These are phyloP conservation scores for Fragum whitleyi DNA, from an alignment of 2,888 invertebrate species.

Conservation along the genomic window DNA sequence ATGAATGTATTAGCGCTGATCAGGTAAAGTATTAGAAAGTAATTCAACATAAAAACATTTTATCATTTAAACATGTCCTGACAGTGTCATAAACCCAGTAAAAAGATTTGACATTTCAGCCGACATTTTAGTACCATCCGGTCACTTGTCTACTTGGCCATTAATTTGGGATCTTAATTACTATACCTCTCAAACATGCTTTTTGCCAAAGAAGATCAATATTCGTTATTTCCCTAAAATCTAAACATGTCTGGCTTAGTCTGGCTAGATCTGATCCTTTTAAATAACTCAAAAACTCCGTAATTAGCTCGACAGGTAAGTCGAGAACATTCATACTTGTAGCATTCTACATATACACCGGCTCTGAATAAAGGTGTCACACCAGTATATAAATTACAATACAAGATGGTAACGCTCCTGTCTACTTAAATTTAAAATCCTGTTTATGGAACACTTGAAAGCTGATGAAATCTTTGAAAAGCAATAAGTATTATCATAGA, in stretches of 20 bases:
- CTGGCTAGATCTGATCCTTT: slow-evolving; percentile 38
- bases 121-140: slow-evolving; percentile 19
- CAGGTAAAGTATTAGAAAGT: too few relatives aligned
- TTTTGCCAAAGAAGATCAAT: slow-evolving; percentile 48
- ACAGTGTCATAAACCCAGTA: too few relatives aligned
- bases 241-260: slow-evolving; percentile 42
- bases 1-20: too few relatives aligned
- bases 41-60: too few relatives aligned
- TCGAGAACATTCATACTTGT: slow-evolving; percentile 51
- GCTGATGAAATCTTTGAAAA: too few relatives aligned
- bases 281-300: slow-evolving; percentile 46
- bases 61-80: too few relatives aligned
- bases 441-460: too few relatives aligned
- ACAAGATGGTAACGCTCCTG: not conserved
- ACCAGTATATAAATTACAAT: not conserved
- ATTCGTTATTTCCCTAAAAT: slow-evolving; percentile 29
- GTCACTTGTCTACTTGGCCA: not conserved
- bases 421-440: too few relatives aligned
- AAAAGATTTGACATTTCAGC: too few relatives aligned
- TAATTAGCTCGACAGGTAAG: slow-evolving; percentile 50
- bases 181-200: slow-evolving; percentile 39
- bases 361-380: not conserved
- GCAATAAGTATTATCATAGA: too few relatives aligned
- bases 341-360: slow-evolving; percentile 24
- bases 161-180: not conserved